Evolutionary conservation across 2,888 invertebrate genomes (phyloP), one percentile per base, ranked within the genome.

Genomic region (Eristalis tenax): DNA sequence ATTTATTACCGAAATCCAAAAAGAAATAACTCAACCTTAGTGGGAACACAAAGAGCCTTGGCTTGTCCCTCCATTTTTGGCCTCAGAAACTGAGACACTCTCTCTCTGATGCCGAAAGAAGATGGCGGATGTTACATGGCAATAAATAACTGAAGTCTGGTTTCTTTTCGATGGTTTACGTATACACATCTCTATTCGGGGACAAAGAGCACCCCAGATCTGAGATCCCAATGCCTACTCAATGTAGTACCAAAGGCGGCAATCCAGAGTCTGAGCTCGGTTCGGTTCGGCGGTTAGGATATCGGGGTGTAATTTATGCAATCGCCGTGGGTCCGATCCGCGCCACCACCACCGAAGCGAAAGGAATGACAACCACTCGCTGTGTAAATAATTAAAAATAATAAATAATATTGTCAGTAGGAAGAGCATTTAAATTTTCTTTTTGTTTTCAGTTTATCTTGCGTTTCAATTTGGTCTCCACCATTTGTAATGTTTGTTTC

Each of bases 1-100:
- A 91, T 91, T 91, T 91, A 91, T 91, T 91, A 90, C 91, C 90
- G 86, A 83, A 90, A 90, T 83, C 87, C 83, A 88, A 83, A 88
- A 89, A 73, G 87, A 76, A 87, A 87, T 87, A 87, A 87, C 87
- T 87, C 87, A 87, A 83, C 79, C 87, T 83, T 87, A 87, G 87
- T 73, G 79, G 73, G 80, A 83, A 83, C 35, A 61, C 38, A 82
- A 87, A 74, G 50, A 65, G 38, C 57, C 74, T 28, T 68, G 35
- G 32, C 6, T 57, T 40, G 76, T 83, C 83, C 83, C 83, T 87
- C 83, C 78, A 80, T 76, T 79, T 83, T 78, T 79, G 78, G 74
- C 65, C 64, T 74, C 15, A 70, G 59, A 70, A 10, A 66, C 59
- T 64, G 61, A 61, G 32, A 50, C 73, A 38, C 66, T 43, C 73